A percentile compares a stretch with the other conserved stretches of the same genome.
phyloP scores from a whole-genome alignment of 2,888 invertebrate genomes.

The Stratiomys singularior region DNA sequence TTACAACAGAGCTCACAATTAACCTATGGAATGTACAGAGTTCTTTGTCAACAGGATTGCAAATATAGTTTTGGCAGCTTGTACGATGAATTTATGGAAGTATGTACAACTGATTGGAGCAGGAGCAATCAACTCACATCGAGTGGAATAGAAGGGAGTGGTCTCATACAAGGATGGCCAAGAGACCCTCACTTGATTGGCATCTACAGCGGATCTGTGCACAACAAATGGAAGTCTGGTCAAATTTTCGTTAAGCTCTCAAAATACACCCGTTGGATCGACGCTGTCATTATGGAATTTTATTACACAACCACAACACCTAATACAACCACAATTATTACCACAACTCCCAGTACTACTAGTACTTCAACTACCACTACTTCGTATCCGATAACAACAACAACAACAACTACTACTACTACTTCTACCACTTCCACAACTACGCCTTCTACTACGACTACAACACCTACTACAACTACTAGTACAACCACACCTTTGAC shows the following conservation, averaged over 20 bases:
- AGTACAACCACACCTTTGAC: too few relatives aligned
- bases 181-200: constrained; percentile 44
- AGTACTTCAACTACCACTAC: too few relatives aligned
- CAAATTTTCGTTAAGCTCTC: constrained; percentile 34
- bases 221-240: background rate
- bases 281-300: background rate
- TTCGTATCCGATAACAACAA: too few relatives aligned
- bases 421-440: too few relatives aligned
- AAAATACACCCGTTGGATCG: constrained; percentile 47
- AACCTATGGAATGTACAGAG: constrained; percentile 50
- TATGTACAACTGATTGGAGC: constrained; percentile 45
- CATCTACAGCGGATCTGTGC: constrained; percentile 19
- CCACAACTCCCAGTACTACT: too few relatives aligned
- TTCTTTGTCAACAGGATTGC: constrained; percentile 37
- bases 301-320: too few relatives aligned
- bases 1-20: constrained; percentile 40
- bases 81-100: constrained; percentile 48
- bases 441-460: too few relatives aligned
- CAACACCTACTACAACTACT: too few relatives aligned
- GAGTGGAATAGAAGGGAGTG: constrained; percentile 42
- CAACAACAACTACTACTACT: too few relatives aligned
- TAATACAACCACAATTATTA: too few relatives aligned
- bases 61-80: background rate
- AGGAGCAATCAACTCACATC: constrained; percentile 13
- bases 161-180: constrained; percentile 49